A percentile compares a stretch with the other conserved stretches of the same genome.
These are phyloP conservation scores for Dicrurus megarhynchus DNA, from an alignment of 2,113 vertebrate species.

Conservation along the genomic window DNA sequence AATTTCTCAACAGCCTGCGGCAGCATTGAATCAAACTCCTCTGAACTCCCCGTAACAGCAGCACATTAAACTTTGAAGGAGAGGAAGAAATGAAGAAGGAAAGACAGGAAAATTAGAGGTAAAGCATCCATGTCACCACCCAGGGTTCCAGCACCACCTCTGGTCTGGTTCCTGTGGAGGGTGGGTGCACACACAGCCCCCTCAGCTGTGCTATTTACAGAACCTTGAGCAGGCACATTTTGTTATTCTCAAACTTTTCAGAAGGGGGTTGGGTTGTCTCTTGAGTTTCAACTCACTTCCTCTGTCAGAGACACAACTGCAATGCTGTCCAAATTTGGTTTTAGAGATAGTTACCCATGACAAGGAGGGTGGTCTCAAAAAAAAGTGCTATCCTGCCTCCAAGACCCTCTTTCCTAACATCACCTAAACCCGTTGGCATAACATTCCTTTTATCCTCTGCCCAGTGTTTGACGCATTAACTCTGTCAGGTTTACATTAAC, in stretches of 20 bases:
- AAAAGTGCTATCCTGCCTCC: background rate
- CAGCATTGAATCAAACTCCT: background rate
- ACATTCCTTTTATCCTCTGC: background rate
- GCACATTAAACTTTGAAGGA: background rate
- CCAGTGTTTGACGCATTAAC: background rate
- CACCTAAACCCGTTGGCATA: fast-evolving
- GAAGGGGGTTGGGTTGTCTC: background rate
- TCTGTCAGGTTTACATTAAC: background rate
- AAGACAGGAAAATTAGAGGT: background rate
- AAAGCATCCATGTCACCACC: background rate
- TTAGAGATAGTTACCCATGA: background rate
- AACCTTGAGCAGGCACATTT: background rate
- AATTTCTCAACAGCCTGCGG: background rate
- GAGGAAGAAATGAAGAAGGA: background rate
- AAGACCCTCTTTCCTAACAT: background rate
- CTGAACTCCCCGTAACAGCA: background rate
- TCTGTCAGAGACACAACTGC: background rate
- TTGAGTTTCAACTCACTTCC: background rate
- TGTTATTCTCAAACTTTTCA: background rate
- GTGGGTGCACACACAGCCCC: background rate
- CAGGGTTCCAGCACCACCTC: background rate
- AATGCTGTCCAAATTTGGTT: background rate
- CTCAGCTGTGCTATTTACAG: background rate
- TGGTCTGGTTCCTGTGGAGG: background rate
- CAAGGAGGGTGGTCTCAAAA: background rate